A percentile compares a stretch with the other conserved stretches of the same genome.
phyloP scores from a whole-genome alignment of 2,888 invertebrate genomes.

The Coelogynopora nodosa region DNA sequence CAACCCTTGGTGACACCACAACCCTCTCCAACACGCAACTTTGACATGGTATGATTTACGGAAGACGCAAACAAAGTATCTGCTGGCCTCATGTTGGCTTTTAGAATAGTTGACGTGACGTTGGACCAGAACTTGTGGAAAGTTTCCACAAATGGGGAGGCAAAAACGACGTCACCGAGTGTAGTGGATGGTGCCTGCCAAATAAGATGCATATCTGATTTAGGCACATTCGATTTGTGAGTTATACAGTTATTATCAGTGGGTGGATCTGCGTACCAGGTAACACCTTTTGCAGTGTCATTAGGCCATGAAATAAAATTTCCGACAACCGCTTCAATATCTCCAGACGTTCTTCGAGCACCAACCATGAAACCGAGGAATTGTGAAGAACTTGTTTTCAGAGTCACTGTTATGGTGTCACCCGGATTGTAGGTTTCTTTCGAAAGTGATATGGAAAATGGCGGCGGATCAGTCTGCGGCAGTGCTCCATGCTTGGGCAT shows the following conservation, averaged over 20 bases:
- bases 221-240: not conserved
- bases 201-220: not conserved
- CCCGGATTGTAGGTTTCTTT: not conserved
- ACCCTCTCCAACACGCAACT: not conserved
- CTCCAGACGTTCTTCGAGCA: not conserved
- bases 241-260: not conserved
- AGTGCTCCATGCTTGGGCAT: not conserved
- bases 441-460: not conserved
- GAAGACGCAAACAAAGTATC: not conserved
- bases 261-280: not conserved
- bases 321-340: not conserved
- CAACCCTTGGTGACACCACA: not conserved
- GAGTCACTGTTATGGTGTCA: not conserved
- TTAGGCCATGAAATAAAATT: not conserved
- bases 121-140: not conserved
- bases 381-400: not conserved
- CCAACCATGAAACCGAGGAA: not conserved
- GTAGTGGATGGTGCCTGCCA: not conserved
- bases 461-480: not conserved
- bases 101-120: not conserved
- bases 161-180: not conserved
- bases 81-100: not conserved
- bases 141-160: not conserved
- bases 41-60: not conserved
- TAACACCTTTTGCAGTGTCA: not conserved